Base-by-base conservation (phyloP, 1,140 invertebrate species). In the Drosophila bipectinata region DNA sequence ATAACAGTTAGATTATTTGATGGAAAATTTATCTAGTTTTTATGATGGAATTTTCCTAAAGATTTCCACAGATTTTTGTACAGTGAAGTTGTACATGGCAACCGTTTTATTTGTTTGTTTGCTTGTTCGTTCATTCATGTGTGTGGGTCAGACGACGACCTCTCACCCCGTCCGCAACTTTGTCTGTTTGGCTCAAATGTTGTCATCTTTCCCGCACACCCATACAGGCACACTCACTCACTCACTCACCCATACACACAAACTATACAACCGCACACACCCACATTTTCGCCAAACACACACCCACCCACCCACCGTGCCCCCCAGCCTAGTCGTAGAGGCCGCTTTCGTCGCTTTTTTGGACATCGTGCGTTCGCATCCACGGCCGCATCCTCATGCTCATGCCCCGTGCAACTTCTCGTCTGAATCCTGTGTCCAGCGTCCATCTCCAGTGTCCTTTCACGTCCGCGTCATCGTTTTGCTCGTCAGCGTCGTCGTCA, bases 401-500 rank as follows among this genome's bases (percentile, higher is more conserved):
- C 55, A 32, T 56, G n/a, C 61, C 34, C 41, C 14, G 10, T 18
- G 4, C 7, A 41, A 1, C 49, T 24, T 15, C 59, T 39, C 47
- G 14, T 49, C 24, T 30, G 37, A 8, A 32, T 10, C 10, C 37
- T 44, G 39, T 32, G 53, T 30, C 32, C 47, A 15, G 52, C 21
- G 28, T 44, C 49, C 66, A 41, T 56, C 48, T 51, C 41, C 75
- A 15, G 51, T 67, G 44, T 72, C 53, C 60, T 64, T 67, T 60
- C 72, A 67, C 54, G 63, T 85, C 66, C 83, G 64, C 75, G 53
- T 87, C 83, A 87, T 88, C 82, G 81, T 85, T 85, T 85, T 63
- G 77, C 74, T 81, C 82, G 77, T 87, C 82, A 87, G 77, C 79
- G 77, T 80, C 81, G 82, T 85, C 81, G 75, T 87, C 82, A 88